Evolutionary conservation across 2,797 vertebrate genomes (phyloP).

Genomic region (Cossypha dichroa): DNA sequence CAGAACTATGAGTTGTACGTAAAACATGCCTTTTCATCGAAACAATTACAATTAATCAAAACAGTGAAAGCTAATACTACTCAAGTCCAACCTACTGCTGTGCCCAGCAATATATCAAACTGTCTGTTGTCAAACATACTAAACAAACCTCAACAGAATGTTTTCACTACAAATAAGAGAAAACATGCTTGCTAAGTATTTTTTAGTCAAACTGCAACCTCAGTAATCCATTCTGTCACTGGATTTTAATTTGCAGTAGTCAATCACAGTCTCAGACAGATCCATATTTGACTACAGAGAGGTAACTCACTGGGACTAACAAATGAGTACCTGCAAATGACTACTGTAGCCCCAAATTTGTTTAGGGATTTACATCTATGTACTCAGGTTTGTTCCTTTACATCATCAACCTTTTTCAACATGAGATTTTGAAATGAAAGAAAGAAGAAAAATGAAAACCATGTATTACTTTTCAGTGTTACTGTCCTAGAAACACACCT

Average conservation of each 20-base stretch:
- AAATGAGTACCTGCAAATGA: conserved; percentile 60
- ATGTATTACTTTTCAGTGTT: background rate
- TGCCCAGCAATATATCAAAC: conserved; percentile 86
- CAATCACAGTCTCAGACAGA: conserved; percentile 69
- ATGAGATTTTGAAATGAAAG: conserved; percentile 4
- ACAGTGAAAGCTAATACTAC: conserved; percentile 83
- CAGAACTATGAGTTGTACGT: conserved; percentile 79
- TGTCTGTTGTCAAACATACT: conserved; percentile 85
- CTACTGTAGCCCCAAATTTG: conserved; percentile 25
- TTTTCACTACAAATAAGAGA: conserved; percentile 78
- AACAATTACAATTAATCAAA: conserved; percentile 90
- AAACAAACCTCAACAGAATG: conserved; percentile 81
- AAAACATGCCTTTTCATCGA: conserved; percentile 83
- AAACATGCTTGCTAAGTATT: conserved; percentile 81
- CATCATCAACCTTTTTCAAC: background rate
- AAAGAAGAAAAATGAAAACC: background rate
- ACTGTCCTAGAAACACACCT: background rate
- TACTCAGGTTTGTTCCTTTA: background rate
- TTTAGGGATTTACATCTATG: background rate
- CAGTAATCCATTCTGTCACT: conserved; percentile 75
- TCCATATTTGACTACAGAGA: conserved; percentile 49
- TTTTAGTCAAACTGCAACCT: conserved; percentile 79
- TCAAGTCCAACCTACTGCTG: conserved; percentile 85
- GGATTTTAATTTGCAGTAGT: conserved; percentile 76
- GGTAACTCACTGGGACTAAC: conserved; percentile 50